Evolutionary conservation across 2,113 vertebrate genomes (phyloP).

Genomic region (Struthio camelus): DNA sequence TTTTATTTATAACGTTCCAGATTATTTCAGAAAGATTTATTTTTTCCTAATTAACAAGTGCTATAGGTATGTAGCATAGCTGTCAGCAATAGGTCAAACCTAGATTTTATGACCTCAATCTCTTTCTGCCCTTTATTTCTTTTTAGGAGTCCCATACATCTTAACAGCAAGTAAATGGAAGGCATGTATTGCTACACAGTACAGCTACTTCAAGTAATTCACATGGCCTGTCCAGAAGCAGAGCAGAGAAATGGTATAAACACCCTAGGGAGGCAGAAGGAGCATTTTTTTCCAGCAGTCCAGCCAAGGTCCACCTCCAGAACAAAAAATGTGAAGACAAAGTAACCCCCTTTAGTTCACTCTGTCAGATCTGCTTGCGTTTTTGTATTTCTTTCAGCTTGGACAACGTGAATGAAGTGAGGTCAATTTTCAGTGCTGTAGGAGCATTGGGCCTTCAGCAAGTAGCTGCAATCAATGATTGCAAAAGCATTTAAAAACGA

Average conservation of each 20-base stretch:
- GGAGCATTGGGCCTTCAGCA: not conserved
- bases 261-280: no score
- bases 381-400: not conserved
- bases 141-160: no score
- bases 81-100: no score
- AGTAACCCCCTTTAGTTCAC: no score
- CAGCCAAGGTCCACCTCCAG: not conserved
- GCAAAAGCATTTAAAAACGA: not conserved
- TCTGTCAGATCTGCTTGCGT: no score
- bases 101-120: no score
- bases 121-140: no score
- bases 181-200: no score
- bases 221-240: not conserved
- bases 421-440: not conserved
- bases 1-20: not conserved
- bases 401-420: not conserved
- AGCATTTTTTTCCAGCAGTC: not conserved
- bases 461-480: not conserved
- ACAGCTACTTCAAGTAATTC: not conserved
- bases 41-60: not conserved
- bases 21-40: not conserved
- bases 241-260: no score
- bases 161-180: no score
- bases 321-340: not conserved
- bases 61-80: no score